These are phyloP conservation scores for Cheiracanthium punctorium DNA, from an alignment of 2,888 invertebrate genomes.

Conservation along the genomic window DNA sequence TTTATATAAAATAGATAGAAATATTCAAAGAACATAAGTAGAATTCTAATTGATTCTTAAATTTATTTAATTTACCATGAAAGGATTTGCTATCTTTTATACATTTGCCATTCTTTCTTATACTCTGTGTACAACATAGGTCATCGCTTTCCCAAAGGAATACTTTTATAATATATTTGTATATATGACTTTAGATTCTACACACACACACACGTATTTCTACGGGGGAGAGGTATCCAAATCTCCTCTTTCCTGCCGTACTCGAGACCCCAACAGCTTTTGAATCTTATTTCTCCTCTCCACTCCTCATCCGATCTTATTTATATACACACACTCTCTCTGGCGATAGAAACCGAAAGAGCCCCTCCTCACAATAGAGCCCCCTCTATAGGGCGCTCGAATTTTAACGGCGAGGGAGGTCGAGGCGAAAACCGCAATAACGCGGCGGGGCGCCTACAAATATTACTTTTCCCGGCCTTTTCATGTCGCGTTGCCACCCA, in stretches of 20 bases:
- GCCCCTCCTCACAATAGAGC: not conserved
- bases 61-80: too few relatives aligned
- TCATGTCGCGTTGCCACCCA: constrained; percentile 30
- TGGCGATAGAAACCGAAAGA: not conserved
- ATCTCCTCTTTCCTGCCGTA: not conserved
- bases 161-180: too few relatives aligned
- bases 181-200: too few relatives aligned
- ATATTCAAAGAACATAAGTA: too few relatives aligned
- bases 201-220: too few relatives aligned
- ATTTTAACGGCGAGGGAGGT: constrained; percentile 16
- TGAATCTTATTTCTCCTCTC: not conserved
- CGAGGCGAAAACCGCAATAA: constrained; percentile 27
- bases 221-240: not conserved
- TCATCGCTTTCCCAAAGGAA: too few relatives aligned
- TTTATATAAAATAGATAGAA: too few relatives aligned
- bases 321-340: not conserved
- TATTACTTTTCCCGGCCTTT: constrained; percentile 25
- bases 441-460: constrained; percentile 26
- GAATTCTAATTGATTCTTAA: too few relatives aligned
- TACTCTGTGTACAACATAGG: too few relatives aligned
- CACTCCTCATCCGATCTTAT: not conserved
- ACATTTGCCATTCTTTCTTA: too few relatives aligned
- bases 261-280: not conserved
- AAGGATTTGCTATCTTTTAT: too few relatives aligned
- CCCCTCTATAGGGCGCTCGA: not conserved